A percentile compares a stretch with the other conserved stretches of the same genome.
phyloP scores from a whole-genome alignment of 1,140 invertebrate species.

The Calosoma granatense region DNA sequence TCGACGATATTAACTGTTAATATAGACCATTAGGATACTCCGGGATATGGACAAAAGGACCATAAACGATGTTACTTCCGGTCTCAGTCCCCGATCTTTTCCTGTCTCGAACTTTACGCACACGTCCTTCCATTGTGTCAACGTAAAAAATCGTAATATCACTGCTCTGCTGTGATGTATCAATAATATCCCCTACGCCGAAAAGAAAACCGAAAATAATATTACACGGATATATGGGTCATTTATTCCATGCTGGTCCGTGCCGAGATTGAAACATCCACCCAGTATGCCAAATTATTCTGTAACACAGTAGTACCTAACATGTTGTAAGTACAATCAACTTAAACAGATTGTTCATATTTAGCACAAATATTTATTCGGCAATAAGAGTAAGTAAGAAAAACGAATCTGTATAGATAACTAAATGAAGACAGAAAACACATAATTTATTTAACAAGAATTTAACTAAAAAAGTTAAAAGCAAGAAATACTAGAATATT shows the following conservation, averaged over 20 bases:
- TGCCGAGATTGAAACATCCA: background rate
- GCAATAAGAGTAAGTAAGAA: background rate
- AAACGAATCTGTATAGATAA: background rate
- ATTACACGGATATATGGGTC: constrained; percentile 5
- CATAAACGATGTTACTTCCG: constrained; percentile 16
- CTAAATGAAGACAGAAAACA: too few species aligned
- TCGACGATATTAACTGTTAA: background rate
- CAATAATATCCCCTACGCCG: constrained; percentile 3
- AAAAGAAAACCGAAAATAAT: constrained; percentile 1
- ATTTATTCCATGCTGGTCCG: background rate
- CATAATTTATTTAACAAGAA: background rate
- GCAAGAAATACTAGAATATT: background rate
- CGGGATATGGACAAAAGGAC: constrained; percentile 10
- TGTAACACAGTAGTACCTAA: background rate
- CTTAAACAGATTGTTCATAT: background rate
- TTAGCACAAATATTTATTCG: background rate
- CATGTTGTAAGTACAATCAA: too few species aligned
- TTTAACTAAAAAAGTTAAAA: too few species aligned
- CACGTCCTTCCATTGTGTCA: constrained; percentile 4
- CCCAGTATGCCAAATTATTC: background rate
- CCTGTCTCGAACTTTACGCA: background rate
- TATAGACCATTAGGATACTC: constrained; percentile 12
- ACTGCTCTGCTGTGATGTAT: background rate
- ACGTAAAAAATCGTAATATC: constrained; percentile 4
- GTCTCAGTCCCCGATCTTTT: constrained; percentile 10